Conservation (phyloP, 1,140 invertebrate species). For the Drosophila mojavensis region DNA sequence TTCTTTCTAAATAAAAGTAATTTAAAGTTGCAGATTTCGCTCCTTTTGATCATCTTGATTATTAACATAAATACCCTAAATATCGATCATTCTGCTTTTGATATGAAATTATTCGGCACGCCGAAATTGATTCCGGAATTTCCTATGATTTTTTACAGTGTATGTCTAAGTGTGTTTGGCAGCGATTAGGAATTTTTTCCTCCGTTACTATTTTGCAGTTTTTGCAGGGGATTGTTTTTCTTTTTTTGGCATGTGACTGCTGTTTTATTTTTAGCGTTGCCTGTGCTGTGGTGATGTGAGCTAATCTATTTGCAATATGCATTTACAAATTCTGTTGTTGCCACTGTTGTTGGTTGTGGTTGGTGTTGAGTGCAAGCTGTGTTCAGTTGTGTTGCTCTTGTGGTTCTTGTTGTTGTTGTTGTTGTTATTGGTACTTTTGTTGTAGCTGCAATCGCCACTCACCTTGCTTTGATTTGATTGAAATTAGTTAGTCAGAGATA, state of each 20-base stretch:
- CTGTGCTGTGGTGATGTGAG: slow-evolving; percentile 7
- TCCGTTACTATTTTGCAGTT: slow-evolving; percentile 34
- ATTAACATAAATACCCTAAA: too few species aligned
- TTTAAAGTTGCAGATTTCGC: too few species aligned
- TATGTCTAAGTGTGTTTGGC: slow-evolving; percentile 46
- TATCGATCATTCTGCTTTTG: slow-evolving; percentile 16
- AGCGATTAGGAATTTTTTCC: slow-evolving; percentile 11
- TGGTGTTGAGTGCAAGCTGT: slow-evolving; percentile 28
- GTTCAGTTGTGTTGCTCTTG: background rate
- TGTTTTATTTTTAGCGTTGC: slow-evolving; percentile 19
- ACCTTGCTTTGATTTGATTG: slow-evolving; percentile 25
- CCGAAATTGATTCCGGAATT: background rate
- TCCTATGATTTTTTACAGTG: slow-evolving; percentile 30
- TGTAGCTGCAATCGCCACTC: slow-evolving; percentile 36
- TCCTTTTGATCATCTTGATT: too few species aligned
- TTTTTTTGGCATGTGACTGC: slow-evolving; percentile 42
- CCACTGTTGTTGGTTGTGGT: slow-evolving; percentile 29
- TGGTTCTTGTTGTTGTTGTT: slow-evolving; percentile 2
- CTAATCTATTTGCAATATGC: slow-evolving; percentile 76
- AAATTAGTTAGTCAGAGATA: background rate
- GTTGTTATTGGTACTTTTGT: slow-evolving; percentile 12
- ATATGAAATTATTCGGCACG: background rate
- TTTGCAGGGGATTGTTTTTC: too few species aligned
- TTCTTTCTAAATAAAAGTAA: too few species aligned
- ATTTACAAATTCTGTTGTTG: slow-evolving; percentile 45